Evolutionary conservation across 53 echinoderm and acorn worm genomes (phyloP).

Genomic region (Temnopleurus reevesii): DNA sequence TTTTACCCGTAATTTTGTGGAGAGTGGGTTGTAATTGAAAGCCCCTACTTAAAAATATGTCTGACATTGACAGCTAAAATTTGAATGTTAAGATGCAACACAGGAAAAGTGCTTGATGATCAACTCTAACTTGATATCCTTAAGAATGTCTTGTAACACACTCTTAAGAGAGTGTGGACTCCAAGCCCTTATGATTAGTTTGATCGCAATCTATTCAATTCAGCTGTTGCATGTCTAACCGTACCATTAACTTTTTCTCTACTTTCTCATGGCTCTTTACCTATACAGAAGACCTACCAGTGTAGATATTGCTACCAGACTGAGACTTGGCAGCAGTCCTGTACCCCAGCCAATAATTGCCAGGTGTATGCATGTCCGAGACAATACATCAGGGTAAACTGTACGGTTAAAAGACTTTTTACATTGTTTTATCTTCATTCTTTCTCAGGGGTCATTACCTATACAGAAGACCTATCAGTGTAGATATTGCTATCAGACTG

Average conservation of each 20-base stretch:
- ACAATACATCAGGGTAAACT: slow-evolving; percentile 78
- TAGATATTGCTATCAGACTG: neutral
- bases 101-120: no score
- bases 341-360: slow-evolving; percentile 85
- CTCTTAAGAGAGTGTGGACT: no score
- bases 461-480: neutral
- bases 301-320: slow-evolving; percentile 97
- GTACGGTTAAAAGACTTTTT: no score
- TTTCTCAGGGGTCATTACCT: slow-evolving; percentile 56
- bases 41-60: no score
- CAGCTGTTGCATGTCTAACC: no score
- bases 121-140: no score
- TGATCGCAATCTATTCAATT: neutral
- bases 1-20: neutral
- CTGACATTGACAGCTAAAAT: no score
- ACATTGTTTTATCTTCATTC: neutral
- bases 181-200: no score
- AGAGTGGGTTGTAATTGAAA: no score
- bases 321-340: slow-evolving; percentile 73
- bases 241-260: no score
- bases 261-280: slow-evolving; percentile 59
- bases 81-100: no score
- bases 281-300: slow-evolving; percentile 55
- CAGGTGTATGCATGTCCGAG: slow-evolving; percentile 72
- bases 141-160: no score